Base-by-base conservation (phyloP, 1,140 invertebrate genomes). In the Lepidurus couesii region DNA sequence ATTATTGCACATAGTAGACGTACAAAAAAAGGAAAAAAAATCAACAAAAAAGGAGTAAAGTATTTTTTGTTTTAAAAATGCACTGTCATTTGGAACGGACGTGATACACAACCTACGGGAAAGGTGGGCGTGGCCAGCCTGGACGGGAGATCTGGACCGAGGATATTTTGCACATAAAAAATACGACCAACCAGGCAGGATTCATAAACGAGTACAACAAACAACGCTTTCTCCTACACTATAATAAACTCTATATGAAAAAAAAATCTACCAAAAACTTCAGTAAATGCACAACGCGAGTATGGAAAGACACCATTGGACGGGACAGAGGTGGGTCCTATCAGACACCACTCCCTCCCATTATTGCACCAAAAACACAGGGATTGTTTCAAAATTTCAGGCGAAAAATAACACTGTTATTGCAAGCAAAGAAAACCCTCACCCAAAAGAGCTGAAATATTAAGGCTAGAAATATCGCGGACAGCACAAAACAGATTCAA, bases 81-180 rank as follows among this genome's bases (percentile, higher is more conserved):
- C 53, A 65, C 53, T 65, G 53, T 65, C 53, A 65, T 65, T 65
- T 65, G 53, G 53, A 65, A 65, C 53, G 53, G 53, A 65, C 53
- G 53, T 65, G 53, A 65, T 65, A 65, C 53, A 65, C 53, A 65
- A 65, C 53, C 53, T 65, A 65, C 53, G 53, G 53, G 53, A 65
- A 65, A 65, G 53, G 53, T 65, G 53, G 53, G 53, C 21, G 5
- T 65, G 53, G 53, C 53, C 53, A 65, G 53, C 53, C 53, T 65
- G 53, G 53, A 65, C 53, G 53, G 53, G 53, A 65, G 53, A 65
- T 65, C 53, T 65, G 53, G 53, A 65, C 53, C 53, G 53, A 65
- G 53, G 53, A 65, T 65, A 65, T 65, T 65, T 65, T 65, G 53
- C 16, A 65, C 53, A 65, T 65, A 65, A 65, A 47, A 65, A 65